These are phyloP conservation scores for Phyllotis vaccarum DNA, from an alignment of 2,797 vertebrate genomes.

Conservation along the genomic window DNA sequence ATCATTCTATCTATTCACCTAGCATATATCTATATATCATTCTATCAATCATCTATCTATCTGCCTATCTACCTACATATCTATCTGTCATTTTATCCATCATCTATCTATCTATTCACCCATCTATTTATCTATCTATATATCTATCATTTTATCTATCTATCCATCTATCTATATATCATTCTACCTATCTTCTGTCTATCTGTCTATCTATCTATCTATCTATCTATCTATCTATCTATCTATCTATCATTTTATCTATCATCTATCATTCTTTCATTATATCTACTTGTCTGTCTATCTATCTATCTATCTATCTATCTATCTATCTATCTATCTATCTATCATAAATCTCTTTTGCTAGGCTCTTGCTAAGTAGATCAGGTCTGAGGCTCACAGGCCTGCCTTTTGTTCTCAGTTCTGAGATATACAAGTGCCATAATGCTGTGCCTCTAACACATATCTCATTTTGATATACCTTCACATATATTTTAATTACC, in stretches of 20 bases:
- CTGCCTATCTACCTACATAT: too few relatives aligned
- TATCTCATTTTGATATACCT: neutral
- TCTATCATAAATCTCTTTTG: neutral
- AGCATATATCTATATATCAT: too few relatives aligned
- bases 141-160: neutral
- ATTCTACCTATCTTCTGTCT: neutral
- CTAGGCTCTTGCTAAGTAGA: neutral
- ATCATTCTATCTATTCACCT: too few relatives aligned
- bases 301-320: neutral
- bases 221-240: neutral
- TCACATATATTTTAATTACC: neutral
- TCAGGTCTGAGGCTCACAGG: neutral
- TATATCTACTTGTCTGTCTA: neutral
- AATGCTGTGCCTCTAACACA: neutral
- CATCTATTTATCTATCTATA: too few relatives aligned
- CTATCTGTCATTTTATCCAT: too few relatives aligned
- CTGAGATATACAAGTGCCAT: neutral
- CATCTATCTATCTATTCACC: too few relatives aligned
- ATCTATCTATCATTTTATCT: neutral
- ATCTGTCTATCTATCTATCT: neutral
- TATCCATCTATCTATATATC: too few relatives aligned
- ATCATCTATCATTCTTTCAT: too few relatives aligned
- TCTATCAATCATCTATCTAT: too few relatives aligned
- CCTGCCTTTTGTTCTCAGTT: neutral
- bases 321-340: neutral